These are phyloP conservation scores for Parnassius glacialis DNA, from an alignment of 2,888 invertebrate genomes.

Conservation along the genomic window DNA sequence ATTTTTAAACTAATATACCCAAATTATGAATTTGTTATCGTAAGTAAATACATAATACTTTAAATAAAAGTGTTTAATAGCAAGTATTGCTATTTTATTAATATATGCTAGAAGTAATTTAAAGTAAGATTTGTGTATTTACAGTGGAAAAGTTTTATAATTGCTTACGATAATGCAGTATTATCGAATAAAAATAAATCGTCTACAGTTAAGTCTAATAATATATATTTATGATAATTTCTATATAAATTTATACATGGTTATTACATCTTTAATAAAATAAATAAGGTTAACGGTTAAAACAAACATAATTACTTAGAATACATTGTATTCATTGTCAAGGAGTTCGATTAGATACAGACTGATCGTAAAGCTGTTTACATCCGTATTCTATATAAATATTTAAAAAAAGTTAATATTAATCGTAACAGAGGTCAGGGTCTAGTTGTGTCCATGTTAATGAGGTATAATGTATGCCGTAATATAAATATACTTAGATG, in stretches of 20 bases:
- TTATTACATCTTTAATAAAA: not conserved
- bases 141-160: not conserved
- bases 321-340: not conserved
- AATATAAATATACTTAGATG: conserved; percentile 7
- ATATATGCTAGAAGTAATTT: too few species aligned
- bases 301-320: not conserved
- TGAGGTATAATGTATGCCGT: conserved; percentile 6
- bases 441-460: conserved; percentile 8
- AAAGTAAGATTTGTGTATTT: not conserved
- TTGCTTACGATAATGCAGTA: not conserved
- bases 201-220: too few species aligned
- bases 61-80: too few species aligned
- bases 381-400: not conserved
- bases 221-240: too few species aligned
- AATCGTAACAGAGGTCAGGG: not conserved
- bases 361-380: conserved; percentile 19
- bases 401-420: not conserved
- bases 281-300: not conserved
- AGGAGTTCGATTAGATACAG: conserved; percentile 8
- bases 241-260: too few species aligned
- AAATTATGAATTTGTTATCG: too few species aligned
- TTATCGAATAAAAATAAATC: too few species aligned
- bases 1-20: too few species aligned
- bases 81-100: too few species aligned
- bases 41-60: too few species aligned